Conservation (phyloP, 2,113 vertebrate species). For the Dunckerocampus dactyliophorus region DNA sequence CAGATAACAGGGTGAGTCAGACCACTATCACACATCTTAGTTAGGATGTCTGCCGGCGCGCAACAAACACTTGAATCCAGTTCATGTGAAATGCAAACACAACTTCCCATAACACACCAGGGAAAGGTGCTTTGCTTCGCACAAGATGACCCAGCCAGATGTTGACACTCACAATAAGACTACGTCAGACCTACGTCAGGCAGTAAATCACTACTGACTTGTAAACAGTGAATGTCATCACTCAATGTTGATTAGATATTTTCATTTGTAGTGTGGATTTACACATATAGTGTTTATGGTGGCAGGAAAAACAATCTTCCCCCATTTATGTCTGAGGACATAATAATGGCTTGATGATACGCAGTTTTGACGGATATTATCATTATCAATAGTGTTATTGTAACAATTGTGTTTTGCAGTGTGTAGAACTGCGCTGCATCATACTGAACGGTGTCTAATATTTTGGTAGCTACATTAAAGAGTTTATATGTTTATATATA, state of each 20-base stretch:
- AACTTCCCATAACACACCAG: slow-evolving; percentile 21
- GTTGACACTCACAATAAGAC: not conserved
- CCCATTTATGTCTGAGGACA: too few species aligned
- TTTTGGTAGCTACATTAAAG: too few species aligned
- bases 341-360: too few species aligned
- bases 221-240: not conserved
- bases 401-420: not conserved
- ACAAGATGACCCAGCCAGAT: not conserved
- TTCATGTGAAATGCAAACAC: slow-evolving; percentile 28
- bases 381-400: not conserved
- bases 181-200: not conserved
- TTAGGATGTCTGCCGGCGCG: slow-evolving; percentile 47
- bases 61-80: slow-evolving; percentile 18
- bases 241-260: not conserved
- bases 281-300: not conserved
- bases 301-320: not conserved
- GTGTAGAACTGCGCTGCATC: too few species aligned
- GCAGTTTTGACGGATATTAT: too few species aligned
- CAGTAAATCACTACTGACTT: not conserved
- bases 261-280: not conserved
- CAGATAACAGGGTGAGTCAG: slow-evolving; percentile 60
- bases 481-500: too few species aligned
- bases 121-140: slow-evolving; percentile 9
- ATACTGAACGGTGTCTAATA: too few species aligned
- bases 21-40: slow-evolving; percentile 26